phyloP scores from a whole-genome alignment of 2,888 invertebrate species.

The Agonopterix subpropinquella region DNA sequence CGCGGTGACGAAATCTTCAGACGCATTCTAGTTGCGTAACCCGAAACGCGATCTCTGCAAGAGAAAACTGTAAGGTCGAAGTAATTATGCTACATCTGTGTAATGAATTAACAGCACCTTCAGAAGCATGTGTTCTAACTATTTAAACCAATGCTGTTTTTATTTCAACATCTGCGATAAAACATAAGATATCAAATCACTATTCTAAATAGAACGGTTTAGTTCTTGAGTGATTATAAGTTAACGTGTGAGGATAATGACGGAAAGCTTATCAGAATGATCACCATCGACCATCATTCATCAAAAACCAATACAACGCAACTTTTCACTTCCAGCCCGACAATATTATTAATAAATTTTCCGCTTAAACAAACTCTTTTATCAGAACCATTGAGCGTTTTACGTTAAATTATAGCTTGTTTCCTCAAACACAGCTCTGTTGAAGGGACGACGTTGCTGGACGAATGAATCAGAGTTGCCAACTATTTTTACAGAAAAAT shows the following conservation, averaged over 20 bases:
- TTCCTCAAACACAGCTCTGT: constrained; percentile 14
- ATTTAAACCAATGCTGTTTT: constrained; percentile 1
- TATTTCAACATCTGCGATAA: not conserved
- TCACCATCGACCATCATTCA: no score
- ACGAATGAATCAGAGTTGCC: constrained; percentile 32
- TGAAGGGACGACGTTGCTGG: not conserved
- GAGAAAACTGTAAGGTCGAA: constrained; percentile 65
- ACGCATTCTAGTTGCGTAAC: constrained; percentile 68
- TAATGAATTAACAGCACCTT: constrained; percentile 17
- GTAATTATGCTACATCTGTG: constrained; percentile 46
- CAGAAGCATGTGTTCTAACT: constrained; percentile 1
- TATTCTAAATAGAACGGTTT: no score
- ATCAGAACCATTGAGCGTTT: constrained; percentile 5
- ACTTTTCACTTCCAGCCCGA: not conserved
- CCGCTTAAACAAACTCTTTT: constrained; percentile 1
- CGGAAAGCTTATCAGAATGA: no score
- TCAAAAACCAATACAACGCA: no score
- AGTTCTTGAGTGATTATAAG: no score
- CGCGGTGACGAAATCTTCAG: constrained; percentile 73
- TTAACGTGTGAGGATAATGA: no score
- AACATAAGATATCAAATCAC: no score
- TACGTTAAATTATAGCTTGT: constrained; percentile 16
- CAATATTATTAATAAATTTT: not conserved
- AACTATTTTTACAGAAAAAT: no score
- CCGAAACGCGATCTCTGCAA: constrained; percentile 64